Base-by-base conservation (phyloP, 1,140 invertebrate genomes). In the Planococcus citri region DNA sequence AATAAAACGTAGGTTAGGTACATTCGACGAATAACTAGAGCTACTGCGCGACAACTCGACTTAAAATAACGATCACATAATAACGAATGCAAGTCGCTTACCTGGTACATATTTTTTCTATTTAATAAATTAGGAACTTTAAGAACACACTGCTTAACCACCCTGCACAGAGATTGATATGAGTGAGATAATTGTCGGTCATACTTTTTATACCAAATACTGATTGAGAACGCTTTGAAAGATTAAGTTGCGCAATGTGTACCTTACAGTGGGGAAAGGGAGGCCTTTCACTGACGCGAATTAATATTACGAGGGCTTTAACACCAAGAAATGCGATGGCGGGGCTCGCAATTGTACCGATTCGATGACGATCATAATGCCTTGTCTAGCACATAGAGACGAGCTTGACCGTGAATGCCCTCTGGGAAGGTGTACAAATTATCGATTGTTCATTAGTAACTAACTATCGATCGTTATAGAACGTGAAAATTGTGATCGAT, bases 101-200 rank as follows among this genome's bases (percentile, higher is more conserved):
- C 27, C 37, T 37, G 38, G 57, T 69, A 70, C 64, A 71, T 68
- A 33, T 33, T 68, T 64, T 68, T 27, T 51, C 29, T 57, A 51
- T 69, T 57, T 14, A 57, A 25, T 37, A 24, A 33, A 57, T 22
- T 27, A 25, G 41, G 29, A 61, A 51, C 57, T 68, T 25, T 24
- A 69, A 33, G n/a, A 17, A 69, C 61, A 38, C 60, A 57, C 27
- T 68, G 27, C 9, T 37, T 33, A 22, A 41, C 61, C 10, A 61
- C 70, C 33, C 58, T 41, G 57, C 68, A 51, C 57, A 68, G 41
- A 68, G 70, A 58, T 38, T 37, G 33, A 27, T 33, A 24, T 68
- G 33, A 22, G 9, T 64, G 27, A 57, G 29, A 41, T 33, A 41
- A 64, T 64, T 25, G 25, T 64, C 25, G 60, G 14, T 64, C 60